Base-by-base conservation (phyloP, 2,888 invertebrate genomes). In the Isoperla grammatica region DNA sequence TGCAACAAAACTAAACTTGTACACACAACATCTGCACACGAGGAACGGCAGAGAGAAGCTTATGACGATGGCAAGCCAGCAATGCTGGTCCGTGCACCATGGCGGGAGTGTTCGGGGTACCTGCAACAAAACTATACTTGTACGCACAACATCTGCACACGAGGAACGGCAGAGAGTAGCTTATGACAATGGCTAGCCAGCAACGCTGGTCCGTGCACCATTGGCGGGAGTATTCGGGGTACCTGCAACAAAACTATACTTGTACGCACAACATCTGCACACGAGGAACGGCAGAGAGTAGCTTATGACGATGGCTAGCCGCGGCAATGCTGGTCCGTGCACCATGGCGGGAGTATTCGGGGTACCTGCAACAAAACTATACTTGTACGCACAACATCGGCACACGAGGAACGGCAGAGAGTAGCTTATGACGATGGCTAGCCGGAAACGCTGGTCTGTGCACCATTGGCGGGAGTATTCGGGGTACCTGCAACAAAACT, bases 111-210 rank as follows among this genome's bases (percentile, higher is more conserved):
- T 8, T 63, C 55, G 8, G 63, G 63, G 39, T 56, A 63, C 71
- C 89, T 89, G 82, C 8, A 73, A 46, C 22, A 17, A 4, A 19
- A 46, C 46, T 43, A 43, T 19, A n/a, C n/a, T n/a, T n/a, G n/a
- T n/a, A n/a, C n/a, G n/a, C n/a, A n/a, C n/a, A n/a, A n/a, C n/a
- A n/a, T n/a, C 77, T 71, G 68, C 77, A 78, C 49, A 78, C 70
- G 15, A 78, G 59, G 0, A 75, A 67, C 6, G 77, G 75, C 15
- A 70, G 68, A 9, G 75, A 61, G 67, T 75, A 76, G 23, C 75
- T 74, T 11, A 70, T 67, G 2, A 71, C 57, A 37, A 78, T 76
- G 40, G 74, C 72, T 9, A 71, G 62, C 40, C 69, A 71, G 13
- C 78, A 76, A 13, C 75, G 68, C 13, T 67, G 60, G 65, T 74